Base-by-base conservation (phyloP, 1,140 invertebrate genomes). In the Tyrophagus putrescentiae region DNA sequence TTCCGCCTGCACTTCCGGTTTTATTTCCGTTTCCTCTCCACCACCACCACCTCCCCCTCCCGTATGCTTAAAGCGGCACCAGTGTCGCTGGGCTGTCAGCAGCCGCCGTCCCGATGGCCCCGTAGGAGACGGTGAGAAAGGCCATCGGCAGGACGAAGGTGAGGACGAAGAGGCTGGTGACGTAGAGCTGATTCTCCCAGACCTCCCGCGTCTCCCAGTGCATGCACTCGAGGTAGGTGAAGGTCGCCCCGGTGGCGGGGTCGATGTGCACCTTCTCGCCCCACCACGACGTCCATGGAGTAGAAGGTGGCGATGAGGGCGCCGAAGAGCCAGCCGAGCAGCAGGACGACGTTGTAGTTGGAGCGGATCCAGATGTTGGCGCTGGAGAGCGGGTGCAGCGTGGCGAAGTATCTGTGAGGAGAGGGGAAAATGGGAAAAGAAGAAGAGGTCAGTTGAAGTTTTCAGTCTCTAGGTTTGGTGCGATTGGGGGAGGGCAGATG, bases 91-190 rank as follows among this genome's bases (percentile, higher is more conserved):
- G n/a, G 52, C 25, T 34, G 29, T 27, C 41, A 59, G 18, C 9
- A 59, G 33, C 16, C 57, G 57, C 50, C 65, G 68, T n/a, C 1
- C 69, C 71, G 13, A 74, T 71, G 29, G 72, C 70, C 3, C 72
- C 65, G 64, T 79, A 79, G 0, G 75, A 75, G 54, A 74, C 71
- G 3, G 70, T 70, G 5, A 79, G 68, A 23, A 75, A 70, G 7
- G 70, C 41, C 53, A 79, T 68, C 0, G 77, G 77, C 16, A 78
- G 66, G 11, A 73, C 64, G 66, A 77, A 78, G 3, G 76, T 78
- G 5, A 76, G 53, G 3, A 74, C 61, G 56, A 78, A 73, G 3
- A 78, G 67, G 57, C 72, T 66, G 11, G 76, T 68, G 0, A 75
- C 76, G 67, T 77, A 62, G 1, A 54, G 41, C 11, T 61, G 13